phyloP scores from a whole-genome alignment of 2,888 invertebrate species.

The Neoscelio sp. region DNA sequence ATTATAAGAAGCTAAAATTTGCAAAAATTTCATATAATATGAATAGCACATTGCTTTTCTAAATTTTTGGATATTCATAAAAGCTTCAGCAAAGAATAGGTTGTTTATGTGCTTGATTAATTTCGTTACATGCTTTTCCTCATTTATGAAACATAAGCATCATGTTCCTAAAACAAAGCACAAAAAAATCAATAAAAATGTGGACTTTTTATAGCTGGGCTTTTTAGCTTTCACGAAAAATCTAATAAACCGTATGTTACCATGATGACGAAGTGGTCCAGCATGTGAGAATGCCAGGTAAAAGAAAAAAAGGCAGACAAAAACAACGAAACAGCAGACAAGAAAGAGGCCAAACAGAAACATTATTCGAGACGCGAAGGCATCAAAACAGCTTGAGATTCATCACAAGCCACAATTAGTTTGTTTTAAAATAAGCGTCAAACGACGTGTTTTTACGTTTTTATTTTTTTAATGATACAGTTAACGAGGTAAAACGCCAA shows the following conservation, averaged over 20 bases:
- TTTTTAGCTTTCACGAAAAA: conserved; percentile 25
- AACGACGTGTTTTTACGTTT: no score
- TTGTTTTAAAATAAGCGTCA: conserved; percentile 40
- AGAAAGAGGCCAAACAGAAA: background rate
- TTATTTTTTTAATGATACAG: background rate
- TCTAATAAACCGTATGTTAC: conserved; percentile 37
- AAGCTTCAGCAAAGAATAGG: no score
- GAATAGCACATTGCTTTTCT: no score
- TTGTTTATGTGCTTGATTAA: no score
- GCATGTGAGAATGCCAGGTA: conserved; percentile 4
- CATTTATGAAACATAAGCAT: conserved; percentile 17
- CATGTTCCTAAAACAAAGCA: conserved; percentile 6
- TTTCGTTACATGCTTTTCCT: conserved; percentile 1
- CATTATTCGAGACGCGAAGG: conserved; percentile 21
- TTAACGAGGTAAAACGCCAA: no score
- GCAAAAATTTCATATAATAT: no score
- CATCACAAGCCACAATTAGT: conserved; percentile 26
- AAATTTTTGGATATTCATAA: no score
- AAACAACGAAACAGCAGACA: conserved; percentile 7
- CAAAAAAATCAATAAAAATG: conserved; percentile 21
- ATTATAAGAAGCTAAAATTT: no score
- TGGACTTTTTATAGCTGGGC: conserved; percentile 9
- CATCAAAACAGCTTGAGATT: conserved; percentile 19
- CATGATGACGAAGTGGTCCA: conserved; percentile 26
- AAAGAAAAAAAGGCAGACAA: background rate